phyloP scores from a whole-genome alignment of 2,113 vertebrate genomes.

The Malurus cyaneus region DNA sequence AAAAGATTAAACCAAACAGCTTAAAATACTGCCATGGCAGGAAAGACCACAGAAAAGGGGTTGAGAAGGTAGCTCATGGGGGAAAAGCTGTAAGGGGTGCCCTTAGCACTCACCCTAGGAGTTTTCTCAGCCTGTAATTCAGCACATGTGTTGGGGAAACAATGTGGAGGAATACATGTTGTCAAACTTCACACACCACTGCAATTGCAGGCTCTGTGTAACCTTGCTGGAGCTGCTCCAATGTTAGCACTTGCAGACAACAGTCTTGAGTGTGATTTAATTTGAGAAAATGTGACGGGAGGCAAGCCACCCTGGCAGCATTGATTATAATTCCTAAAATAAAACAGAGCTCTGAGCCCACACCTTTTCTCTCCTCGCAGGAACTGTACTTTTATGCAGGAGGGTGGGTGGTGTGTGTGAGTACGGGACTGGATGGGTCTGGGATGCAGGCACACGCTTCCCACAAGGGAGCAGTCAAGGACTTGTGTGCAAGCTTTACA shows the following conservation, averaged over 20 bases:
- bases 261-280: background rate
- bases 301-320: background rate
- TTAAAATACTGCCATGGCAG: background rate
- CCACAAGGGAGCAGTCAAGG: slow-evolving; percentile 59
- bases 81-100: background rate
- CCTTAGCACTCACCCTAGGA: background rate
- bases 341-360: background rate
- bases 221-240: background rate
- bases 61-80: background rate
- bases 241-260: background rate
- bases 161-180: background rate
- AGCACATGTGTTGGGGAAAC: background rate
- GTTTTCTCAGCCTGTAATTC: background rate
- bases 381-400: accelerated
- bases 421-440: accelerated
- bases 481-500: background rate
- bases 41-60: background rate
- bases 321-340: background rate
- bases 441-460: background rate
- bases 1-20: background rate
- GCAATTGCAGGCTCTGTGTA: background rate
- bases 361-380: background rate
- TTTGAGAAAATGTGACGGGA: background rate
- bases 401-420: background rate
- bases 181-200: too few species aligned